Conservation (phyloP, 2,113 vertebrate species). For the Lucifuga dentata region DNA sequence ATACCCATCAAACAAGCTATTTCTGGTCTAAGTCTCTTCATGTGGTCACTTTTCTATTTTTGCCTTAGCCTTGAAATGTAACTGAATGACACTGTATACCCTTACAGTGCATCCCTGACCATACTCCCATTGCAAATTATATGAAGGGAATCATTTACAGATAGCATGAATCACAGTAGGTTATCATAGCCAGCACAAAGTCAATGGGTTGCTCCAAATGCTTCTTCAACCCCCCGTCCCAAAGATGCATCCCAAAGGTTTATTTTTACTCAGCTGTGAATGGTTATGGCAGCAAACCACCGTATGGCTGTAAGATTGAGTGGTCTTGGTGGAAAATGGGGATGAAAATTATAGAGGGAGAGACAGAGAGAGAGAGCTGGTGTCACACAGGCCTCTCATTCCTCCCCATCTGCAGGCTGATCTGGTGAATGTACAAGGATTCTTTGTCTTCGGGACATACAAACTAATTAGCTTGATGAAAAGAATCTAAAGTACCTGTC, state of each 20-base stretch:
- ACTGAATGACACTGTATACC: constrained; percentile 77
- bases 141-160: constrained; percentile 78
- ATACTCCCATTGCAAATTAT: constrained; percentile 70
- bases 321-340: constrained; percentile 81
- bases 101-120: constrained; percentile 50
- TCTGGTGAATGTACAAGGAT: constrained; percentile 69
- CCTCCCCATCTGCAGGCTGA: constrained; percentile 61
- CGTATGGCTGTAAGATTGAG: constrained; percentile 79
- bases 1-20: constrained; percentile 80
- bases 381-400: constrained; percentile 78
- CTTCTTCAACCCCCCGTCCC: constrained; percentile 67
- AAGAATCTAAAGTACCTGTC: constrained; percentile 22
- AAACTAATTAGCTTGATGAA: constrained; percentile 34
- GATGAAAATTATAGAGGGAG: constrained; percentile 78
- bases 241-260: constrained; percentile 74
- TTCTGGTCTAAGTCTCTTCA: constrained; percentile 72
- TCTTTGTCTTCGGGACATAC: constrained; percentile 28
- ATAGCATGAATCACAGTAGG: constrained; percentile 78
- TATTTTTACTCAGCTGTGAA: constrained; percentile 82
- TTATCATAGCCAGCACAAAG: constrained; percentile 78
- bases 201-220: constrained; percentile 47
- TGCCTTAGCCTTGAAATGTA: constrained; percentile 71
- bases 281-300: constrained; percentile 79
- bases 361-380: constrained; percentile 45
- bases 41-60: constrained; percentile 81